Percentiles rank a stretch among this genome's conserved stretches.
These are phyloP conservation scores for Geodia barretti DNA, from an alignment of 37 sponge, comb jelly and placozoan genomes.

Conservation along the genomic window DNA sequence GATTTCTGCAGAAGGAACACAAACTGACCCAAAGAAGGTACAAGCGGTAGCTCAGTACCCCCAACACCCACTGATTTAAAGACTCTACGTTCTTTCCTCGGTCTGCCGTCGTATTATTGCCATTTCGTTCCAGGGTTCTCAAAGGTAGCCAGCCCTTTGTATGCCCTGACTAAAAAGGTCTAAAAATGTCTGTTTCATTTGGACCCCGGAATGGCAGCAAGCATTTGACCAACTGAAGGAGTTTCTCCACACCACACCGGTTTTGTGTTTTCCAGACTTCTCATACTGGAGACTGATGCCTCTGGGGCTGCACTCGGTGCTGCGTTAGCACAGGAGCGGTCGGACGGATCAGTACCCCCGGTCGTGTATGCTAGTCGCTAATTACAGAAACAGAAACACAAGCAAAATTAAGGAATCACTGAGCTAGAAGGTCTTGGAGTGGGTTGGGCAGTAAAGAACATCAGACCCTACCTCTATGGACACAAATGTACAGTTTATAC, in stretches of 20 bases:
- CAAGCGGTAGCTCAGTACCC: conserved; percentile 1
- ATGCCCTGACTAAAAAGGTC: conserved; percentile 26
- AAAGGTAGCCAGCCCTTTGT: conserved; percentile 31
- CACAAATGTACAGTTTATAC: conserved; percentile 39
- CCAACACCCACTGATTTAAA: conserved; percentile 9
- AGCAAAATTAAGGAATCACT: conserved; percentile 46
- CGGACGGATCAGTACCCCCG: conserved; percentile 22
- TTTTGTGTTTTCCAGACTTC: conserved; percentile 40
- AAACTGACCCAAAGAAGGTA: conserved; percentile 47
- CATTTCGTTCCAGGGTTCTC: conserved; percentile 27
- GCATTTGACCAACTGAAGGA: conserved; percentile 22
- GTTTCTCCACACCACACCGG: conserved; percentile 9
- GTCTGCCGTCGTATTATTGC: conserved; percentile 18
- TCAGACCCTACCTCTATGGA: conserved; percentile 49
- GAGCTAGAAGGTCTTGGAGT: conserved; percentile 54
- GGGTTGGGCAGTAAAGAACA: conserved; percentile 42
- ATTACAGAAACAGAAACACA: conserved; percentile 14
- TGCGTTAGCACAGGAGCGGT: conserved; percentile 33
- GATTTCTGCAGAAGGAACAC: conserved; percentile 34
- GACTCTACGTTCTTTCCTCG: conserved; percentile 22
- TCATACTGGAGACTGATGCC: conserved; percentile 47
- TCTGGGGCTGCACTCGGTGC: conserved; percentile 27
- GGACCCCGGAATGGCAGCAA: conserved; percentile 25
- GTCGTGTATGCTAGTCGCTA: conserved; percentile 51
- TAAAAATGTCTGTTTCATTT: conserved; percentile 4